Evolutionary conservation across 2,888 invertebrate genomes (phyloP).

Genomic region (Ophion ellenae): DNA sequence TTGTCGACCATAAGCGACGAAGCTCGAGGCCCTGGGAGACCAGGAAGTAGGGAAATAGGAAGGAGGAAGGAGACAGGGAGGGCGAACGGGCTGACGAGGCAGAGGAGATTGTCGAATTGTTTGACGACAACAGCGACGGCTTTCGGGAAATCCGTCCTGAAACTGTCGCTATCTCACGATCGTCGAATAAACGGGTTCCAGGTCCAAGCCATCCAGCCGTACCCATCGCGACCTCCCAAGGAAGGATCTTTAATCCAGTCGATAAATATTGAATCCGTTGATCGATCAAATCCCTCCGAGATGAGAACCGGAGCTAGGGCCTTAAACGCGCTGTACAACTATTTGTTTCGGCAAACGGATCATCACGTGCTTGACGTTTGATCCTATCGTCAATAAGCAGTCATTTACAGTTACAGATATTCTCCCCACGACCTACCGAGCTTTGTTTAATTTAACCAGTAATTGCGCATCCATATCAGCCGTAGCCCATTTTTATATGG

Average conservation of each 20-base stretch:
- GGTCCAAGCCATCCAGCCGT: conserved; percentile 10
- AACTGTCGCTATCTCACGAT: conserved; percentile 26
- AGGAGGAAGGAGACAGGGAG: not conserved
- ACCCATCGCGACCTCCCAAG: not conserved
- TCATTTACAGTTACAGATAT: not conserved
- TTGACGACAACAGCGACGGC: conserved; percentile 47
- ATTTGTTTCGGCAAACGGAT: conserved; percentile 1
- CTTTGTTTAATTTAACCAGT: not conserved
- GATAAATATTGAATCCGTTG: conserved; percentile 55
- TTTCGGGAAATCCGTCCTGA: conserved; percentile 35
- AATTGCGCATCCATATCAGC: not conserved
- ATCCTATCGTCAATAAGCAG: conserved; percentile 11
- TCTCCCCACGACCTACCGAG: not conserved
- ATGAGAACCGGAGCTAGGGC: not conserved
- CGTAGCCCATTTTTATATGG: too few relatives aligned
- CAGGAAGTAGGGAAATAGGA: conserved; percentile 19
- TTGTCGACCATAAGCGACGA: conserved; percentile 44
- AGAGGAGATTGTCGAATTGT: conserved; percentile 63
- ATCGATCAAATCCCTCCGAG: conserved; percentile 19
- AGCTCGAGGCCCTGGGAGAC: conserved; percentile 29
- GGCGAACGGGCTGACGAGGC: conserved; percentile 35
- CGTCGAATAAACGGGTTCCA: conserved; percentile 13
- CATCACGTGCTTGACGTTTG: not conserved
- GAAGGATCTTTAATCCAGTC: conserved; percentile 51
- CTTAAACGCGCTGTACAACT: conserved; percentile 3